Conservation (phyloP, 2,797 vertebrate species). For the Pteropus rufus region DNA sequence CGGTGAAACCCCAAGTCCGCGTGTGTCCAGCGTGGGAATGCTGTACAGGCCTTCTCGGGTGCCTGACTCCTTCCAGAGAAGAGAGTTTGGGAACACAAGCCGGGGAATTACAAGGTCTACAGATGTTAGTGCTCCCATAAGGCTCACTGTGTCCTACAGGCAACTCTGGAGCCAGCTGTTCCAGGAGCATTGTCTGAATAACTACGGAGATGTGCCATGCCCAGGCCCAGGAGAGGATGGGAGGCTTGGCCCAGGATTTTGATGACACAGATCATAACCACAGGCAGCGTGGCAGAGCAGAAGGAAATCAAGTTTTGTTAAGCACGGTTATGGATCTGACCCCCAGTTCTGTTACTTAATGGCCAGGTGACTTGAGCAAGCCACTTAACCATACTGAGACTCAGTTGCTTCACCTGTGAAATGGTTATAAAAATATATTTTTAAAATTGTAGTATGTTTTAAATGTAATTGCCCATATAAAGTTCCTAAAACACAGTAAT, state of each 20-base stretch:
- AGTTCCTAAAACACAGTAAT: neutral
- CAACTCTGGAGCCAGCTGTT: neutral
- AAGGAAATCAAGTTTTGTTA: neutral
- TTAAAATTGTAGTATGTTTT: neutral
- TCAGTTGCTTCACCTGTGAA: neutral
- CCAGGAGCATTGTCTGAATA: neutral
- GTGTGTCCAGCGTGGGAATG: neutral
- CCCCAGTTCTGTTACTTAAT: neutral
- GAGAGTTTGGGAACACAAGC: neutral
- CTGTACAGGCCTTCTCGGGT: neutral
- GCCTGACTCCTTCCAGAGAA: neutral
- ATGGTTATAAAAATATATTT: neutral
- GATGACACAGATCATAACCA: neutral
- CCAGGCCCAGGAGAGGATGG: neutral
- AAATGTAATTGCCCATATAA: neutral
- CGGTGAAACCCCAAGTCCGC: neutral
- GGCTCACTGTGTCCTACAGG: rapidly evolving
- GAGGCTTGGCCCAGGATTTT: neutral
- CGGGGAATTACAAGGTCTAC: neutral
- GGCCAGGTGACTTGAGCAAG: neutral
- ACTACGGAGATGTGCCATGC: neutral
- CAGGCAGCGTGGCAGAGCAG: neutral
- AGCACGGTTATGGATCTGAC: neutral
- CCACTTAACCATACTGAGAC: neutral
- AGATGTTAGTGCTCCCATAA: too few species aligned